Base-by-base conservation (phyloP, 2,797 vertebrate species). In the Chaetodon trifasciatus region DNA sequence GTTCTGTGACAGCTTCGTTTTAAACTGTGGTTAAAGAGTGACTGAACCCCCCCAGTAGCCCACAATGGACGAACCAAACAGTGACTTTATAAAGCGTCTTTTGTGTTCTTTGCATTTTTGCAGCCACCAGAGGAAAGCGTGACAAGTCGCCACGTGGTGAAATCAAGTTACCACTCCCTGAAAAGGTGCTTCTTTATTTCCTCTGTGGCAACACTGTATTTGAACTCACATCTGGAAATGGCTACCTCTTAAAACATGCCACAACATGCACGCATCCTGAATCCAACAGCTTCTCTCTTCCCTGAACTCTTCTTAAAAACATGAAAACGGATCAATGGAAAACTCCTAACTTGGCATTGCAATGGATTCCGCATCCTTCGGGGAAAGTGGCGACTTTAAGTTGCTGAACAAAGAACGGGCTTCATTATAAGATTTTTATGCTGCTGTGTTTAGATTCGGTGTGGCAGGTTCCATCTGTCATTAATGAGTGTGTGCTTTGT, bases 401-500 rank as follows among this genome's bases (percentile, higher is more conserved):
- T 12, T 62, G 13, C 67, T 68, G 42, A 64, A 72, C 11, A 21
- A 61, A 50, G 17, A 55, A 71, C 19, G 23, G 32, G 24, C 11
- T 28, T 66, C 17, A 72, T 66, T 67, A 3, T 7, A 0, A 53
- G 58, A 5, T 70, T 76, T 66, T 71, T 12, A 15, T 3, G 40
- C 44, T 37, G n/a, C 65, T 50, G 64, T 35, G 28, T 77, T 68
- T 64, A 65, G 24, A 66, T 35, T 56, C 47, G 82, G 39, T 3
- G 60, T 60, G 15, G 49, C 37, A 67, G 62, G 13, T 72, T 75
- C 53, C 72, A 81, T 86, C 76, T 80, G 67, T 40, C 75, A 67
- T 65, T 70, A 83, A 66, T 71, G 66, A 79, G 40, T 57, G 28
- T 44, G 64, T 69, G 74, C 44, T 80, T 77, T 68, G 21, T 61